Base-by-base conservation (phyloP, 1,140 invertebrate species). In the Bathynomus jamesi region DNA sequence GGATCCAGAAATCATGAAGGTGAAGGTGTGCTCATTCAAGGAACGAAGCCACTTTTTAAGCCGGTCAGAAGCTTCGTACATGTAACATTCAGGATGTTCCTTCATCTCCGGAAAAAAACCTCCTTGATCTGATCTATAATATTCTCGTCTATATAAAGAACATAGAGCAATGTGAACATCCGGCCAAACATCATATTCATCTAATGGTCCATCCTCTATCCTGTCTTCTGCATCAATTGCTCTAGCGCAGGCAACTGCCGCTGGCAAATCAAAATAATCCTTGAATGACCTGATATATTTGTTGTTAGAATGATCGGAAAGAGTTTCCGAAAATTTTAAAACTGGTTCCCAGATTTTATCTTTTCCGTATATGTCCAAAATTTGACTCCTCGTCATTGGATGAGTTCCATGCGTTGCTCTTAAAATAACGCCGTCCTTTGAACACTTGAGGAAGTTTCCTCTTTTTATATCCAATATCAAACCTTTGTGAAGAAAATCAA, bases 1-100 rank as follows among this genome's bases (percentile, higher is more conserved):
- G 0, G 91, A 91, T 13, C 90, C 90, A 27, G 91, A 92, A n/a
- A 93, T 83, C 4, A 93, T 81, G 80, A 90, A 92, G 10, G 86
- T 82, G 67, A 85, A 84, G 70, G 87, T 88, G 7, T 85, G 82
- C 65, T 85, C 81, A 66, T 84, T 83, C 11, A 89, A 67, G 29
- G 85, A 79, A 70, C 81, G 80, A 0, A 93, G 82, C 90, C 90
- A 92, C 1, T 85, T 78, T 10, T 89, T 82, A 2, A 90, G 79
- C 21, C 21, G 11, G 21, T 76, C 75, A 65, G 70, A 84, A 86
- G 76, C 88, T 88, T 78, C 84, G 7, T 87, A 82, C 11, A 91
- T 82, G 80, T 88, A 93, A 75, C 87, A 85, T 0, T 84, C 81
- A 0, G 89, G 88, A 72, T 89, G 80, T 0, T 79, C 79, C 79